Base-by-base conservation (phyloP, 2,113 vertebrate species). In the Azemiops feae region DNA sequence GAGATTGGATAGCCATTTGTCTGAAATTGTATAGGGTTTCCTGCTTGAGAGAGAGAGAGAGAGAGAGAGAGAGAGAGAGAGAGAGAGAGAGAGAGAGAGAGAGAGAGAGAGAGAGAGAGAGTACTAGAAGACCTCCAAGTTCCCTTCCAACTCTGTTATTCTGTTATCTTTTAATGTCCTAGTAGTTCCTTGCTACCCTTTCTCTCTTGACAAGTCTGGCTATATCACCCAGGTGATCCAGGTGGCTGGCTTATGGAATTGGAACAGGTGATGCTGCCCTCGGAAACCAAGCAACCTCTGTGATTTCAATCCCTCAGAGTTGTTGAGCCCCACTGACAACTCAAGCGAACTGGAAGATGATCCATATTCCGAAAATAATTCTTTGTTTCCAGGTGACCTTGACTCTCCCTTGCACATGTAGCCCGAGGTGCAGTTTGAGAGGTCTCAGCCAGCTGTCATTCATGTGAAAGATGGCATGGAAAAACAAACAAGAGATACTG, bases 401-500 rank as follows among this genome's bases (percentile, higher is more conserved):
- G 69, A 47, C 47, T 43, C 81, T 18, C 45, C 18, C 60, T 39
- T 39, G 45, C 27, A 18, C 34, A 47, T 10, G 60, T 4, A 89
- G 34, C 27, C n/a, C 27, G n/a, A 81, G 43, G 50, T 64, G 86
- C 54, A 53, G 6, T 8, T n/a, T 8, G 81, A 86, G 45, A 86
- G 54, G 43, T 90, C 39, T 89, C 39, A 2, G 43, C 45, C 92
- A 90, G 74, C 55, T 93, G 88, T 57, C 53, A 11, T 25, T 53
- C 81, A 58, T 53, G 81, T 53, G 55, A 90, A 90, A 90, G 81
- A 64, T 52, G 81, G 81, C 92, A 60, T 90, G 92, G 92, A 93
- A 93, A 93, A 93, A 87, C 92, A 93, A 93, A 93, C 92, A 93
- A 45, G 89, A 69, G 52, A 54, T 45, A 16, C 34, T 69, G 52